Conservation (phyloP, 2,797 vertebrate species). For the Petrocephalus sullivani region DNA sequence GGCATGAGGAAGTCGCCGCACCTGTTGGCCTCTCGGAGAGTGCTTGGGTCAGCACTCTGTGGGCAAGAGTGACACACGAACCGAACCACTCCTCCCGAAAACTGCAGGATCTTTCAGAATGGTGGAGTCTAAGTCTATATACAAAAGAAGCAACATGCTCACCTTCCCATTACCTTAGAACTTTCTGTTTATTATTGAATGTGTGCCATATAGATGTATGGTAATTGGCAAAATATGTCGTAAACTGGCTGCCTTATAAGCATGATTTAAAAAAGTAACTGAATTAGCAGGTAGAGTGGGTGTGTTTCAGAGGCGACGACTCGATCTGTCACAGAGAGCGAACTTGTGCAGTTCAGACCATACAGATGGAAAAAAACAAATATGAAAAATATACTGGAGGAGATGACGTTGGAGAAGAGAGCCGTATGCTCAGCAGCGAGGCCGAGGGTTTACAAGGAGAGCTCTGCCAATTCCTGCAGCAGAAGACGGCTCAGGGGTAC, state of each 20-base stretch:
- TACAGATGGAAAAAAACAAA: background rate
- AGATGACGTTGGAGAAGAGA: background rate
- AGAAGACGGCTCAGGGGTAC: constrained; percentile 5
- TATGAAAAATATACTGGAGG: constrained; percentile 13
- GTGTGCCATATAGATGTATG: background rate
- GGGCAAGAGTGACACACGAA: background rate
- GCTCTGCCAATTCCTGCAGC: constrained; percentile 7
- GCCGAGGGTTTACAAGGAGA: background rate
- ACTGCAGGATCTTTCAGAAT: background rate
- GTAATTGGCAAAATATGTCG: background rate
- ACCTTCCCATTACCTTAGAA: background rate
- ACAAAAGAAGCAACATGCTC: background rate
- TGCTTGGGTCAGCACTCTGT: background rate
- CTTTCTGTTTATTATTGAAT: background rate
- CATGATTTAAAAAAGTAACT: background rate
- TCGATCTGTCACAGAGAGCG: background rate
- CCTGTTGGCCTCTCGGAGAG: background rate
- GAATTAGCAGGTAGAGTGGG: background rate
- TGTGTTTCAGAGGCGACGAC: background rate
- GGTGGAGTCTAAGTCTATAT: background rate
- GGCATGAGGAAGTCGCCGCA: background rate
- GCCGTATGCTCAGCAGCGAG: background rate
- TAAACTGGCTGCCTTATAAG: background rate
- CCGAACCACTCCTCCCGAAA: background rate
- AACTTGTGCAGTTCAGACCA: background rate